Evolutionary conservation across 2,113 vertebrate species (phyloP), one percentile per base, ranked within the genome.

Genomic region (Oreochromis aureus): DNA sequence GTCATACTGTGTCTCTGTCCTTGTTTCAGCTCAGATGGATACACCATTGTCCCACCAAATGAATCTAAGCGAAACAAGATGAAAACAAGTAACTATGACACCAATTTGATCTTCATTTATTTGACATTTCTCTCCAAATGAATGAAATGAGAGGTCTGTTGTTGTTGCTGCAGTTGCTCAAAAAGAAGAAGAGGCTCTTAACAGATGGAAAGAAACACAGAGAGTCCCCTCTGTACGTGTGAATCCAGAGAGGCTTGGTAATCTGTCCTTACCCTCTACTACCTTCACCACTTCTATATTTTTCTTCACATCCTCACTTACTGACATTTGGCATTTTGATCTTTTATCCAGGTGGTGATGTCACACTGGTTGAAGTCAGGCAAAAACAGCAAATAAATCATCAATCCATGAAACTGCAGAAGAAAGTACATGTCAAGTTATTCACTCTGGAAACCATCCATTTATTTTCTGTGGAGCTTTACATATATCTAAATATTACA

Each of bases 221-320:
- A 96, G 87, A 61, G 86, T 85, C 8, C 84, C 94, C 3, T 59
- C 95, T 3, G 82, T 99, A 83, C 85, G 89, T 0, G 3, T 96
- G 41, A 44, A 44, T 61, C 97, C 97, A 46, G 94, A 89, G 91
- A 95, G 7, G 84, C 95, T 98, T 15, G 98, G 98, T 98, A 91
- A 87, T 53, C 13, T 27, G 13, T 46, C 34, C n/a, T 41, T 81
- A 11, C 54, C 5, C 8, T 24, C 4, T 41, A 6, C 55, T 76
- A 73, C 48, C 24, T 5, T 56, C n/a, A 73, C 39, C 39, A 44
- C 6, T 16, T 81, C 6, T 30, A 19, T 18, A 51, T 9, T 61
- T 13, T 19, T 53, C 18, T 16, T 41, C 10, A 6, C 13, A 5
- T 71, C 5, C 2, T 41, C 8, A 13, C 6, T 63, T 7, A 10